Evolutionary conservation across 2,113 vertebrate species (phyloP).

Genomic region (Platichthys stellatus): DNA sequence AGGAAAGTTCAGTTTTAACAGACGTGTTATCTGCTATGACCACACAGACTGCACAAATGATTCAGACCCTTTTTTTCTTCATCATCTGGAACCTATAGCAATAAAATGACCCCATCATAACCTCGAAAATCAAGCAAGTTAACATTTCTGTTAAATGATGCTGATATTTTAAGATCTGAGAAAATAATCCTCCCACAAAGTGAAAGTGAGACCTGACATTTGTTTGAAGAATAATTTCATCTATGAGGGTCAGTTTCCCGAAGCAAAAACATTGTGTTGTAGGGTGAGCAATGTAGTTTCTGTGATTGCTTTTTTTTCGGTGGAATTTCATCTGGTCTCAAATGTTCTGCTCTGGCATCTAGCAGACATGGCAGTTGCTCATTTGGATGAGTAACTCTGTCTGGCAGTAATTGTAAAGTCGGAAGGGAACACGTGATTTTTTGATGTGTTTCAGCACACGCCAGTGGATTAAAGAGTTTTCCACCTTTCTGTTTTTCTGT

Average conservation of each 20-base stretch:
- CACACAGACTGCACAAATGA: constrained; percentile 17
- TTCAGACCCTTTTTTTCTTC: constrained; percentile 1
- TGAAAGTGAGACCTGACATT: background rate
- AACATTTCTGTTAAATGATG: background rate
- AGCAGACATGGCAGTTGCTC: background rate
- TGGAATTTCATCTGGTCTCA: background rate
- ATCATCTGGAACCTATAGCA: background rate
- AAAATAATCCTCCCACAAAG: background rate
- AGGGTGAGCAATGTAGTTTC: background rate
- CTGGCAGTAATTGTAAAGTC: background rate
- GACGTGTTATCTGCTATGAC: constrained; percentile 28
- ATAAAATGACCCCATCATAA: background rate
- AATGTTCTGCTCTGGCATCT: background rate
- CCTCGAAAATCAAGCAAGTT: background rate
- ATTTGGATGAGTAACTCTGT: constrained; percentile 14
- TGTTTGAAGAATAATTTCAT: background rate
- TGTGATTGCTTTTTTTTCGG: constrained; percentile 1
- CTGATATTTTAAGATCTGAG: background rate
- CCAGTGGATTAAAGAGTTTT: background rate
- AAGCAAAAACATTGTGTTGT: background rate
- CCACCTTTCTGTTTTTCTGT: background rate
- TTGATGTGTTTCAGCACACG: constrained; percentile 1
- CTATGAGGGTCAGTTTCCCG: background rate
- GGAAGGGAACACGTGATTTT: background rate
- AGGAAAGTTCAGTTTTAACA: constrained; percentile 31